Base-by-base conservation (phyloP, 2,888 invertebrate species). In the Drosophila multiciliata region DNA sequence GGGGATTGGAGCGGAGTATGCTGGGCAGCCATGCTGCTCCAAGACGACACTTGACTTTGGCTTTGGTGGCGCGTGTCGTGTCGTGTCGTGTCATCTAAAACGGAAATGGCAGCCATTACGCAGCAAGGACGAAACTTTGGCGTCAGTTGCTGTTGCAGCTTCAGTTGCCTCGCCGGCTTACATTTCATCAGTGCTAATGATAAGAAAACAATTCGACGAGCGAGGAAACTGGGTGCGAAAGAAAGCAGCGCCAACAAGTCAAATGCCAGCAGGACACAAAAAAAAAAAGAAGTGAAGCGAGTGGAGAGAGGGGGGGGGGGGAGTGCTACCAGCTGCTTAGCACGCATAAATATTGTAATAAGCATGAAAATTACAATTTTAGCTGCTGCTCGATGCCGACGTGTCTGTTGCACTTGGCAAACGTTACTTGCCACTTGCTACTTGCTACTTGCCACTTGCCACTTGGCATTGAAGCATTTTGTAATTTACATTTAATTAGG, bases 401-500 rank as follows among this genome's bases (percentile, higher is more conserved):
- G 73, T 73, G 81, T 77, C 78, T 77, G 82, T 59, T 59, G 78
- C 66, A 78, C 81, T 78, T 78, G 81, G 60, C 78, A 63, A 63
- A 66, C 50, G 82, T 73, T 49, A 68, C 78, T 82, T 78, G 81
- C 61, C 23, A 50, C 74, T 58, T 59, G 66, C 50, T n/a, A 35
- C 59, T 73, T 66, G 48, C 64, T 11, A 26, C 60, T 66, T 66
- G 66, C 62, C 36, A 54, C 49, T 60, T 68, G 55, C 63, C 67
- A 68, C 67, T 77, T 77, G 77, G 78, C 87, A 77, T 76, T 85
- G 80, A 75, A 82, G 76, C 86, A 79, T 83, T 86, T 88, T 90
- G 89, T 86, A 90, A 87, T 87, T 88, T 88, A 83, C 90, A 86
- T 87, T 90, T 87, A 88, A 87, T 90, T 87, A 83, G 83, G 69